Conservation (phyloP, 2,797 vertebrate genomes). For the Carcharodon carcharias region DNA sequence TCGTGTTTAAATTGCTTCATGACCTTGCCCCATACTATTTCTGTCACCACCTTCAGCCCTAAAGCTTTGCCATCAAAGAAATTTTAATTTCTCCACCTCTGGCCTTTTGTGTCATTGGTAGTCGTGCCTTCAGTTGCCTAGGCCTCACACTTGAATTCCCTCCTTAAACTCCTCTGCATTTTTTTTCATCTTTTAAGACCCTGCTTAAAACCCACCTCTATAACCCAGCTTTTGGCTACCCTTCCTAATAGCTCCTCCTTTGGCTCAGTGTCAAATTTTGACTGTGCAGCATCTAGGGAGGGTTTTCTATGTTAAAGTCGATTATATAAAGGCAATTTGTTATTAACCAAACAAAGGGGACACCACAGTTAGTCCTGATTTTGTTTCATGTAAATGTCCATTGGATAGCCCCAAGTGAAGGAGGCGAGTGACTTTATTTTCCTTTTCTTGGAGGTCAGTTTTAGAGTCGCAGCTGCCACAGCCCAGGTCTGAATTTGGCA, state of each 20-base stretch:
- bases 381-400: neutral
- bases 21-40: neutral
- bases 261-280: neutral
- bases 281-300: neutral
- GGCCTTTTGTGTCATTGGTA: neutral
- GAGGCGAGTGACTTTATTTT: neutral
- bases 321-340: neutral
- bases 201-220: neutral
- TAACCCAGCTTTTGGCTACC: neutral
- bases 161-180: neutral
- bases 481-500: neutral
- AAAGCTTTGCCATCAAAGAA: neutral
- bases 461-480: neutral
- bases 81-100: neutral
- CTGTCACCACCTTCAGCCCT: neutral
- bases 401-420: neutral
- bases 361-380: neutral
- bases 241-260: neutral
- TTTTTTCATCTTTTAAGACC: neutral
- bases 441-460: neutral
- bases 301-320: neutral
- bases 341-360: neutral
- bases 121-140: neutral
- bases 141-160: neutral
- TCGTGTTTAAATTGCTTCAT: neutral